phyloP scores from a whole-genome alignment of 2,797 vertebrate genomes.

The Dicrostonyx torquatus region DNA sequence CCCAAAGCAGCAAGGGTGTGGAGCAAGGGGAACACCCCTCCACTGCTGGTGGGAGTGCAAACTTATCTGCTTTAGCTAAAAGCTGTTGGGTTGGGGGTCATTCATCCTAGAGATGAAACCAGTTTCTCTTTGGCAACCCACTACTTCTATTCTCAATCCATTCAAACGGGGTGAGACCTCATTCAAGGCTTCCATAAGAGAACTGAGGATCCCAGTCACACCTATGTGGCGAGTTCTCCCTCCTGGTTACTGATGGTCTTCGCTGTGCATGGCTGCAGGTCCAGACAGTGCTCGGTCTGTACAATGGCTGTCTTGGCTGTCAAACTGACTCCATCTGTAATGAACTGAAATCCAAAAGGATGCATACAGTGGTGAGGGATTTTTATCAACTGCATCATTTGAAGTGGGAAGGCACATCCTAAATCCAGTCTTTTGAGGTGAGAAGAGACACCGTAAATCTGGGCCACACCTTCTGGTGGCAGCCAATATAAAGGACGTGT shows the following conservation, averaged over 20 bases:
- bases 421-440: neutral
- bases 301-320: neutral
- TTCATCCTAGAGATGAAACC: neutral
- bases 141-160: neutral
- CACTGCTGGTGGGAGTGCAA: no score
- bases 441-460: neutral
- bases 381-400: neutral
- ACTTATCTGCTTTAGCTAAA: neutral
- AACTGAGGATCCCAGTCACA: neutral
- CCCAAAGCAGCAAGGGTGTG: no score
- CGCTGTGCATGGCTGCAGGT: neutral
- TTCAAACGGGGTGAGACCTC: neutral
- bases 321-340: neutral
- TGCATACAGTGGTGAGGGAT: neutral
- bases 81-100: neutral
- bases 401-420: neutral
- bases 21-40: no score
- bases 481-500: neutral
- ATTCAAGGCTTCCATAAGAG: no score
- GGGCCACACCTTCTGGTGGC: neutral
- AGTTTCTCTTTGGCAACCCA: neutral
- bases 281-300: neutral
- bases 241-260: neutral
- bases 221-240: fast-evolving
- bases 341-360: neutral